A percentile compares a stretch with the other conserved stretches of the same genome.
Evolutionary conservation across 1,140 invertebrate genomes (phyloP).

Genomic region (Drosophila triauraria): DNA sequence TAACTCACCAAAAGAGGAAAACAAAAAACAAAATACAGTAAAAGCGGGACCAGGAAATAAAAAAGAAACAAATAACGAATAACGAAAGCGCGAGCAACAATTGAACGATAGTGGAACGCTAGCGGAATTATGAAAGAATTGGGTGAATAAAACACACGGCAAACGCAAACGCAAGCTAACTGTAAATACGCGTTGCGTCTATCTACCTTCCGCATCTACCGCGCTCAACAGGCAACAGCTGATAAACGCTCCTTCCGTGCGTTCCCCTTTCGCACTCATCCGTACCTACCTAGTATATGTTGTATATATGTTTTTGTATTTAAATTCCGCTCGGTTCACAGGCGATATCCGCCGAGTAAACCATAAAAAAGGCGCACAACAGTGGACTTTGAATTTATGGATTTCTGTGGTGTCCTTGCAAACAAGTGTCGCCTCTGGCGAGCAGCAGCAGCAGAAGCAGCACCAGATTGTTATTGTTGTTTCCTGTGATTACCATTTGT

Average conservation of each 20-base stretch:
- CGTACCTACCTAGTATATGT: not conserved
- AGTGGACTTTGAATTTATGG: conserved; percentile 77
- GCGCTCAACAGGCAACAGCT: conserved; percentile 79
- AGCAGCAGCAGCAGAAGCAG: conserved; percentile 31
- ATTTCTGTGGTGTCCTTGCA: conserved; percentile 79
- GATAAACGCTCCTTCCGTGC: conserved; percentile 46
- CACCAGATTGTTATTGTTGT: conserved; percentile 48
- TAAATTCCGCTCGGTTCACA: conserved; percentile 5
- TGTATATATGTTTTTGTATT: conserved; percentile 19
- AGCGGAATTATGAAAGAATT: conserved; percentile 71
- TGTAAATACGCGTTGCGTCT: conserved; percentile 29
- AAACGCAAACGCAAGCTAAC: conserved; percentile 10
- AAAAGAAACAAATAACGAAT: conserved; percentile 28
- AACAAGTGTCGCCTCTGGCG: conserved; percentile 64
- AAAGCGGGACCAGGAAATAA: conserved; percentile 21
- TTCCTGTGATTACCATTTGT: conserved; percentile 47
- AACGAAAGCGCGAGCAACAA: conserved; percentile 26
- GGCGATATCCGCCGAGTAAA: conserved; percentile 12
- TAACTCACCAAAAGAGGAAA: not conserved
- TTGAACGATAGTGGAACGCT: conserved; percentile 19
- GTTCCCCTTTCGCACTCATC: not conserved
- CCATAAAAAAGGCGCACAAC: conserved; percentile 46
- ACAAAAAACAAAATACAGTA: conserved; percentile 36
- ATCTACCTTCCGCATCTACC: conserved; percentile 29
- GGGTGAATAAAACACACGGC: conserved; percentile 52